phyloP scores from a whole-genome alignment of 2,888 invertebrate genomes.

The Phaedon cochleariae region DNA sequence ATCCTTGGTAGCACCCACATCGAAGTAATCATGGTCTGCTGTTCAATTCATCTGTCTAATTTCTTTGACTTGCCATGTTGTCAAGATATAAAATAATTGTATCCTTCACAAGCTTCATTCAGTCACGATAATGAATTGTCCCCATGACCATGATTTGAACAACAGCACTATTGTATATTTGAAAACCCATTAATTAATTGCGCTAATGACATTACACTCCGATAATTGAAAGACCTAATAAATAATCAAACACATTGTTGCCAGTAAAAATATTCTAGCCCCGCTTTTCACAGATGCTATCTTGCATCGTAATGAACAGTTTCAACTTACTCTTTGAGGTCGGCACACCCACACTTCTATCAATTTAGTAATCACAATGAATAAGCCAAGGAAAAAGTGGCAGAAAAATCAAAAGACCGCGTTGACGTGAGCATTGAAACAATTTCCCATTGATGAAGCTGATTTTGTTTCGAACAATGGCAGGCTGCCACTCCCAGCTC shows the following conservation, averaged over 20 bases:
- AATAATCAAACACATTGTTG: constrained; percentile 6
- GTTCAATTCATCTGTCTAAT: not conserved
- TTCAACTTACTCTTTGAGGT: constrained; percentile 14
- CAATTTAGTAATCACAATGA: constrained; percentile 16
- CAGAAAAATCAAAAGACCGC: constrained; percentile 8
- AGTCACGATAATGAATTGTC: not conserved
- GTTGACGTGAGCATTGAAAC: constrained; percentile 11
- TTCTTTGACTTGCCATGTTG: not conserved
- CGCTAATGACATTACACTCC: constrained; percentile 10
- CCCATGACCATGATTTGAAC: not conserved
- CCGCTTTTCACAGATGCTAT: constrained; percentile 4
- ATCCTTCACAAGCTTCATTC: not conserved
- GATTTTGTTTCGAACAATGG: not conserved
- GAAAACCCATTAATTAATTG: not conserved
- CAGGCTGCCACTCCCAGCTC: not conserved
- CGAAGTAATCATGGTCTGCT: too few species aligned
- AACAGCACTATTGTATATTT: not conserved
- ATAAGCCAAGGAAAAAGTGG: constrained; percentile 9
- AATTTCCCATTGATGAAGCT: constrained; percentile 6
- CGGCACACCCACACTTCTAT: constrained; percentile 20
- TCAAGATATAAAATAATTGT: not conserved
- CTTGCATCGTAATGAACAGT: constrained; percentile 7
- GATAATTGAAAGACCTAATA: constrained; percentile 19
- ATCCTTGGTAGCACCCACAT: too few species aligned
- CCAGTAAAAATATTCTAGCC: not conserved